These are phyloP conservation scores for Salarias fasciatus DNA, from an alignment of 2,797 vertebrate genomes.

Conservation along the genomic window DNA sequence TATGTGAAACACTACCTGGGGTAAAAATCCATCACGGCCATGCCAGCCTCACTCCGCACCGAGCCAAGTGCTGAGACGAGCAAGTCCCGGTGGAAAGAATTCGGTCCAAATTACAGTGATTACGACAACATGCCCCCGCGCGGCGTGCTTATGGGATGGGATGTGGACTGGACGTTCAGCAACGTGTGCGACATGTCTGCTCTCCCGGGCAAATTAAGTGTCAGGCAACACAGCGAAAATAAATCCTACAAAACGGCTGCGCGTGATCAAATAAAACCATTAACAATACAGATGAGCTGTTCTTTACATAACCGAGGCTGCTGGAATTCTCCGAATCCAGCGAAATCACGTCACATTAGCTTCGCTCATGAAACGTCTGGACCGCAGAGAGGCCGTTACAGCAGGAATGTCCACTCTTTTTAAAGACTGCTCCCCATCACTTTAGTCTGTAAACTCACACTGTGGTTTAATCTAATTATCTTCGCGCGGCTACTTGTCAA, in stretches of 20 bases:
- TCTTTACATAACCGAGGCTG: constrained; percentile 6
- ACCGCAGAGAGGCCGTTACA: neutral
- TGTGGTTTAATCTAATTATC: too few relatives aligned
- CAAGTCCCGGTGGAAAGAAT: constrained; percentile 70
- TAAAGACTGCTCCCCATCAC: neutral
- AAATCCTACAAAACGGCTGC: constrained; percentile 41
- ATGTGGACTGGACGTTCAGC: constrained; percentile 38
- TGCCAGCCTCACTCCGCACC: constrained; percentile 34
- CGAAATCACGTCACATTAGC: neutral
- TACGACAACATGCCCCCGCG: constrained; percentile 40
- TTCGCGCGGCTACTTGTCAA: too few relatives aligned
- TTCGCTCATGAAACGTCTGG: constrained; percentile 36
- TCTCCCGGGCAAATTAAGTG: constrained; percentile 42
- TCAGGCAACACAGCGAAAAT: constrained; percentile 34
- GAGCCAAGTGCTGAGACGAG: constrained; percentile 47
- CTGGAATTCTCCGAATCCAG: constrained; percentile 4
- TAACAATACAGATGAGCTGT: constrained; percentile 15
- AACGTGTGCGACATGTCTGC: constrained; percentile 43
- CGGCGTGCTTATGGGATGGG: constrained; percentile 32
- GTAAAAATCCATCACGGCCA: constrained; percentile 4
- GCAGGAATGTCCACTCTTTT: constrained; percentile 12
- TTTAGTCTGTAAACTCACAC: too few relatives aligned
- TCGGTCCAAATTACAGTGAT: constrained; percentile 67
- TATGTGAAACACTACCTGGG: constrained; percentile 48
- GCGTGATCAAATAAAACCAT: constrained; percentile 44